These are phyloP conservation scores for Phenganax marumi DNA, from an alignment of 92 coral and sea anemone genomes.

Conservation along the genomic window DNA sequence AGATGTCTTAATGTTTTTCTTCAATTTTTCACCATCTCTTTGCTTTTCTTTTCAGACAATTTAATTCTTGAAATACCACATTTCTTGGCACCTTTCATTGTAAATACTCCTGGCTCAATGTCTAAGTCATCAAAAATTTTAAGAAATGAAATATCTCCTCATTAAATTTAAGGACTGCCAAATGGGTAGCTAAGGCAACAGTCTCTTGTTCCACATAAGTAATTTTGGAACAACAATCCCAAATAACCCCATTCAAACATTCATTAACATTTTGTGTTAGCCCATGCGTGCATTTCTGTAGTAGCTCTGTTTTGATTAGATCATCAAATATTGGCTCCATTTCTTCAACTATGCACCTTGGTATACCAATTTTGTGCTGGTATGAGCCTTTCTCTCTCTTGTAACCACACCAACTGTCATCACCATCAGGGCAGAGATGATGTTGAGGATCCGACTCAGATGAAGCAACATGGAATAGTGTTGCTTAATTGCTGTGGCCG, in stretches of 20 bases:
- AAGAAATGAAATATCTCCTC: neutral
- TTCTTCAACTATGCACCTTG: neutral
- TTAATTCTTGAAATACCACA: neutral
- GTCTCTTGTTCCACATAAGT: neutral
- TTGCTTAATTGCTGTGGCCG: neutral
- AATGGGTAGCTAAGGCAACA: neutral
- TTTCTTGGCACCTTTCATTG: neutral
- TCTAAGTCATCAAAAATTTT: neutral
- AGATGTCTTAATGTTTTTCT: neutral
- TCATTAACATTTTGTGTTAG: conserved; percentile 6
- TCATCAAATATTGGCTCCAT: conserved; percentile 11
- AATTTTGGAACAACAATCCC: conserved; percentile 15
- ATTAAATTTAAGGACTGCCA: neutral
- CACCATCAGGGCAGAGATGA: neutral
- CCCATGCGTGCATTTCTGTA: conserved; percentile 10
- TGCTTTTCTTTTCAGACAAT: neutral
- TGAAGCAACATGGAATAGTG: conserved; percentile 23
- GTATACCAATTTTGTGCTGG: conserved; percentile 11
- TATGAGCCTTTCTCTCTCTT: neutral
- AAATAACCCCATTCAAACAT: conserved; percentile 16
- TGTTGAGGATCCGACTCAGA: neutral
- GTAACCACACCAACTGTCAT: no score
- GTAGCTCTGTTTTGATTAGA: neutral
- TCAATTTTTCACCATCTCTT: neutral
- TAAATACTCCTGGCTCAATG: neutral